Percentiles rank a stretch among this genome's conserved stretches.
phyloP scores from a whole-genome alignment of 2,797 vertebrate genomes.

The Mus spretus region DNA sequence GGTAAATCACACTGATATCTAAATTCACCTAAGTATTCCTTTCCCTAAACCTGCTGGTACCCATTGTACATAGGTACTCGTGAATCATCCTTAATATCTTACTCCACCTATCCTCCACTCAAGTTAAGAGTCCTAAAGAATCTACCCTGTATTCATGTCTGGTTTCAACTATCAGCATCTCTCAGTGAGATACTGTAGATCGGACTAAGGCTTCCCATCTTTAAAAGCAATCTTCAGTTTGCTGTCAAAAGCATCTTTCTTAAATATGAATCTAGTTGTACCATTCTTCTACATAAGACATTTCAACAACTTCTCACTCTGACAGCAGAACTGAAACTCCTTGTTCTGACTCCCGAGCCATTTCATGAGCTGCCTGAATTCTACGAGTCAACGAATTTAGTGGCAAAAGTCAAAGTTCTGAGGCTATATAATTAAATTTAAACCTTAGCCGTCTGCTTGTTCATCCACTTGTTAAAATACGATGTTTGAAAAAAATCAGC shows the following conservation, averaged over 20 bases:
- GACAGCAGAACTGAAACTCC: conserved; percentile 1
- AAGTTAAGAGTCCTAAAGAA: not conserved
- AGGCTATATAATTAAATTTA: not conserved
- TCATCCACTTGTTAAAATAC: not conserved
- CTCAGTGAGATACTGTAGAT: conserved; percentile 37
- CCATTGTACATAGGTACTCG: not conserved
- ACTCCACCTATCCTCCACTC: not conserved
- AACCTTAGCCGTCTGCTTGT: not conserved
- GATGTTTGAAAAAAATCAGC: not conserved
- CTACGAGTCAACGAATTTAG: not conserved
- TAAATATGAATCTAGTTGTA: not conserved
- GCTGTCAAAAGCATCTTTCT: conserved; percentile 39
- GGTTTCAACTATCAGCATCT: not conserved
- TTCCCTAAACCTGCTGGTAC: not conserved
- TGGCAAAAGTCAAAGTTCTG: conserved; percentile 5
- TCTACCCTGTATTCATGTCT: not conserved
- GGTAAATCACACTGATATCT: not conserved
- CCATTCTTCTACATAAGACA: not conserved
- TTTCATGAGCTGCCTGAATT: not conserved
- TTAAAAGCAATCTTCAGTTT: not conserved
- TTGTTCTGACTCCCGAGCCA: not conserved
- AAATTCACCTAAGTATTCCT: not conserved
- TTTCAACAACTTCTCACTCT: conserved; percentile 1
- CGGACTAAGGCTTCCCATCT: not conserved
- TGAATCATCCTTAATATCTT: not conserved